Base-by-base conservation (phyloP, 2,113 vertebrate species). In the Lichenostomus cassidix region DNA sequence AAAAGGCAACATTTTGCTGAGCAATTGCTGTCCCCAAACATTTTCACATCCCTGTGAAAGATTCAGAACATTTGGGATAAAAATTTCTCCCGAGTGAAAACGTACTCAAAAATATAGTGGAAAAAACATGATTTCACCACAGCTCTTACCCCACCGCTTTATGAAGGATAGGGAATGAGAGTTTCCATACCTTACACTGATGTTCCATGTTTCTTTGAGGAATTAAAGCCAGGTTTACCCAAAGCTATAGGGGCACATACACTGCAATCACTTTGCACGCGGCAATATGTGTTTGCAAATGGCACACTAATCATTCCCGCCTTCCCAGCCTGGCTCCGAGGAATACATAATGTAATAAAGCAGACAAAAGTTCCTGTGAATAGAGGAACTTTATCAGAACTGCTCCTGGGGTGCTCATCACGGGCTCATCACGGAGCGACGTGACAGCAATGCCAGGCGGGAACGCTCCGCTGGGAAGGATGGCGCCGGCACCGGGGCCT, bases 391-490 rank as follows among this genome's bases (percentile, higher is more conserved):
- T 96, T 92, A 90, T 90, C 87, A 90, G 93, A 53, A 8, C 65
- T 50, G 84, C 92, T 96, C 89, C 63, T 63, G n/a, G 80, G 87
- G 84, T 70, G 83, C 95, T 96, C 89, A 81, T 95, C 92, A 89
- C 49, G 22, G 91, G 77, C 85, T 96, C 84, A 62, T 92, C 82
- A 41, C 4, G 37, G 62, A 83, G 62, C 23, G 18, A 86, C 13
- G 69, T 91, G 96, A 94, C 95, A 93, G 84, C 65, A 68, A 77
- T 93, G 89, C 94, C 85, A 23, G n/a, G 4, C 1, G 6, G 89
- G 85, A 68, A 28, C 5, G 19, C 63, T 78, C 49, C 12, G 41
- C 22, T 42, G 68, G 77, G 68, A 67, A 21, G 28, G 77, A 46
- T 6, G 46, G 64, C 23, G 18, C 41, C 9, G 6, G 56, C 88